phyloP scores from a whole-genome alignment of 2,113 vertebrate genomes.

The Laterallus jamaicensis region DNA sequence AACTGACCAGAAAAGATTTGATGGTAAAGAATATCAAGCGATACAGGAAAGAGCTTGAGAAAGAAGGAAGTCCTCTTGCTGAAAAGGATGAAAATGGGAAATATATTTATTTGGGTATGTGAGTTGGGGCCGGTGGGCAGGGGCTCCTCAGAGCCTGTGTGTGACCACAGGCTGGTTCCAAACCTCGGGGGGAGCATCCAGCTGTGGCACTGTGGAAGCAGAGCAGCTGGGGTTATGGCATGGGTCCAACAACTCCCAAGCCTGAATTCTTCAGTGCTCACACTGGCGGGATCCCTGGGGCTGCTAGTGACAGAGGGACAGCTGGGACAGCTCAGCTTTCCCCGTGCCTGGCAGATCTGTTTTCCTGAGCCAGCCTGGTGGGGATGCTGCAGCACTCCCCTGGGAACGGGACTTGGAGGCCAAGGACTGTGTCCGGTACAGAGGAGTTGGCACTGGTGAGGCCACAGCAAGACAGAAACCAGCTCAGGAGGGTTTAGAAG shows the following conservation, averaged over 20 bases:
- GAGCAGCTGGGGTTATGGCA: not conserved
- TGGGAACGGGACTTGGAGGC: too few species aligned
- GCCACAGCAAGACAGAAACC: too few species aligned
- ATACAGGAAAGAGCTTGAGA: conserved; percentile 94
- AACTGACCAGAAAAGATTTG: conserved; percentile 95
- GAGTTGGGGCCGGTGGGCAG: not conserved
- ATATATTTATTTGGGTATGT: conserved; percentile 90
- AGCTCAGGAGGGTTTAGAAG: too few species aligned
- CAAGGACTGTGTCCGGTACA: too few species aligned
- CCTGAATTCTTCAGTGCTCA: rapidly evolving
- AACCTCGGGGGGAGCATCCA: not conserved
- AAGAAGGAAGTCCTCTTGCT: conserved; percentile 90
- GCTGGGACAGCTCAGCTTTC: not conserved
- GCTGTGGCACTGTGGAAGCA: not conserved
- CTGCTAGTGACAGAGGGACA: too few species aligned
- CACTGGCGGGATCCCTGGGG: not conserved
- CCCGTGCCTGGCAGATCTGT: too few species aligned
- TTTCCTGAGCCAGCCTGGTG: not conserved
- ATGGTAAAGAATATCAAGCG: conserved; percentile 99
- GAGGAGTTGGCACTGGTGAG: too few species aligned
- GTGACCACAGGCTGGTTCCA: too few species aligned
- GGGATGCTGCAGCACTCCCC: not conserved
- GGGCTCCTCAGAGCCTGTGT: too few species aligned
- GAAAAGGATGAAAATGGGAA: conserved; percentile 98
- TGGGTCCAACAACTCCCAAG: not conserved